Evolutionary conservation across 2,113 vertebrate genomes (phyloP), one percentile per base, ranked within the genome.

Genomic region (Calonectris borealis): DNA sequence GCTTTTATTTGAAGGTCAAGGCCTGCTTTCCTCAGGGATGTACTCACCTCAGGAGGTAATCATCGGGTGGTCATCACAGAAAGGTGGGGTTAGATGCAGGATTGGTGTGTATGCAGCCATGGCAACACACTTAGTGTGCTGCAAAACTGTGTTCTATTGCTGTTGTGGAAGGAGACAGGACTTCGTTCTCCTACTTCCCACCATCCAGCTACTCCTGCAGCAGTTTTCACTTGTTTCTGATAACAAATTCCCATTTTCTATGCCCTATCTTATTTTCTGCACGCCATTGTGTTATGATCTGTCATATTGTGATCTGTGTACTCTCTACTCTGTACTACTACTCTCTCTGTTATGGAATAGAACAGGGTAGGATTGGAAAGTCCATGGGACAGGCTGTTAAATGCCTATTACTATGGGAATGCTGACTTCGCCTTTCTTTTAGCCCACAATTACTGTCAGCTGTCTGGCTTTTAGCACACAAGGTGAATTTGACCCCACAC

Each of bases 341-440:
- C 46, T 19, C 46, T 46, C 46, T 46, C 9, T 62, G 27, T 55
- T 55, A n/a, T 14, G 32, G 34, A 61, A 17, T 7, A 52, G 58
- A 62, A 32, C 6, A 4, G 20, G 27, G 25, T 36, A 70, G 19
- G 51, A 42, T 49, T 89, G 60, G 27, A n/a, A 82, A 49, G 36
- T 51, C 85, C 55, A 73, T 36, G 38, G 60, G 55, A 54, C 73
- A 64, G 81, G 72, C 69, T 78, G 16, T 54, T 62, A 46, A 49
- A 34, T 83, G 52, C 22, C 36, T 16, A 22, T 60, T 80, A 32
- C 51, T 82, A 2, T 24, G 48, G 22, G 71, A 81, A 54, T 93
- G 83, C 81, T 95, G 91, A 87, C 69, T 86, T 84, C 78, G 64
- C n/a, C 42, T 91, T 16, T 88, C 34, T 81, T 86, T 86, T 40